Evolutionary conservation across 2,888 invertebrate genomes (phyloP).

Genomic region (Ichneumon xanthorius): DNA sequence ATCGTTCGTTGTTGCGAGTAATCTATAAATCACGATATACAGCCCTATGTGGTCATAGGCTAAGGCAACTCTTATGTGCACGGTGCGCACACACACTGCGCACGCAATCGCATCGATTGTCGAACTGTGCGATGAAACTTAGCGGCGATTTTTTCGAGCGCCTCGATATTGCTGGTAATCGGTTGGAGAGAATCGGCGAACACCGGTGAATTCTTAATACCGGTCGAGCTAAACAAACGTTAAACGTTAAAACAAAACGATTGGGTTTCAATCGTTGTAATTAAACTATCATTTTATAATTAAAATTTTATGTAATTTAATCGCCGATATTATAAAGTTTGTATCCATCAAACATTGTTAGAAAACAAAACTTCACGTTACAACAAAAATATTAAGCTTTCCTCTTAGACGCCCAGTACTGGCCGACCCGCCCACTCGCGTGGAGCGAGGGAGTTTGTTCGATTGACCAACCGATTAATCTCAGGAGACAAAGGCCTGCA

Average conservation of each 20-base stretch:
- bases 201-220: too few species aligned
- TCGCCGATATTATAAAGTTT: too few species aligned
- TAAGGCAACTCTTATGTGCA: not conserved
- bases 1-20: conserved; percentile 49
- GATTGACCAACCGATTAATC: conserved; percentile 67
- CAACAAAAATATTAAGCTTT: too few species aligned
- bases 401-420: too few species aligned
- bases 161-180: not conserved
- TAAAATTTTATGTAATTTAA: too few species aligned
- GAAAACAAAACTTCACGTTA: too few species aligned
- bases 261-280: too few species aligned
- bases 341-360: too few species aligned
- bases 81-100: not conserved
- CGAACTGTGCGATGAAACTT: conserved; percentile 22
- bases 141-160: conserved; percentile 26
- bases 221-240: too few species aligned
- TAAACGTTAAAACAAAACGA: too few species aligned
- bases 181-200: too few species aligned
- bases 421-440: not conserved
- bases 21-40: conserved; percentile 40
- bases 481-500: conserved; percentile 18
- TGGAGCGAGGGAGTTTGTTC: conserved; percentile 44
- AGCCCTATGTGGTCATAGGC: not conserved
- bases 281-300: too few species aligned
- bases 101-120: conserved; percentile 12